phyloP scores from a whole-genome alignment of 2,113 vertebrate genomes.

The Scartelaos histophorus region DNA sequence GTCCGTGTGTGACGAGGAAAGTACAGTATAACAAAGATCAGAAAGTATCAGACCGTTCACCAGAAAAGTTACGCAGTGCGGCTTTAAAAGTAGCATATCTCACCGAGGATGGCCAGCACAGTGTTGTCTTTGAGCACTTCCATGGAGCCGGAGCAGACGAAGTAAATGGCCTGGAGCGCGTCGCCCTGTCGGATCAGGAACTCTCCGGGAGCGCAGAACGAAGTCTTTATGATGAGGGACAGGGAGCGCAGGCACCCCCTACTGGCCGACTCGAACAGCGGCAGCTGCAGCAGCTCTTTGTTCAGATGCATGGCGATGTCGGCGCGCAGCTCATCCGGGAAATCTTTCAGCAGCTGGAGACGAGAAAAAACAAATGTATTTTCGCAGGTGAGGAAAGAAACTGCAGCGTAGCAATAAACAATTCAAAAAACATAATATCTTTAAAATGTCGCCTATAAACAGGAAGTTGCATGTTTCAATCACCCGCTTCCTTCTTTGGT shows the following conservation, averaged over 20 bases:
- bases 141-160: conserved; percentile 80
- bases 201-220: conserved; percentile 78
- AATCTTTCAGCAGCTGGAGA: conserved; percentile 76
- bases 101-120: conserved; percentile 77
- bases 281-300: conserved; percentile 77
- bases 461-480: too few relatives aligned
- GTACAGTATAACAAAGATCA: neutral
- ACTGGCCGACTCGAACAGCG: conserved; percentile 79
- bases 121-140: conserved; percentile 80
- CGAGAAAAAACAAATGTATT: too few relatives aligned
- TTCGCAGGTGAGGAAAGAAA: too few relatives aligned
- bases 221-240: conserved; percentile 79
- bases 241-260: conserved; percentile 79
- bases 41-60: neutral
- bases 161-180: conserved; percentile 80
- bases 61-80: neutral
- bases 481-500: too few relatives aligned
- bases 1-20: too few relatives aligned
- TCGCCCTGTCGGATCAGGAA: conserved; percentile 80
- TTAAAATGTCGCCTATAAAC: too few relatives aligned
- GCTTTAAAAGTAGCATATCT: neutral
- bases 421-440: too few relatives aligned
- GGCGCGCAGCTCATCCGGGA: conserved; percentile 77
- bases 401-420: too few relatives aligned
- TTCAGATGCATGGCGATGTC: conserved; percentile 82